Base-by-base conservation (phyloP, 2,113 vertebrate genomes). In the Ovis aries region DNA sequence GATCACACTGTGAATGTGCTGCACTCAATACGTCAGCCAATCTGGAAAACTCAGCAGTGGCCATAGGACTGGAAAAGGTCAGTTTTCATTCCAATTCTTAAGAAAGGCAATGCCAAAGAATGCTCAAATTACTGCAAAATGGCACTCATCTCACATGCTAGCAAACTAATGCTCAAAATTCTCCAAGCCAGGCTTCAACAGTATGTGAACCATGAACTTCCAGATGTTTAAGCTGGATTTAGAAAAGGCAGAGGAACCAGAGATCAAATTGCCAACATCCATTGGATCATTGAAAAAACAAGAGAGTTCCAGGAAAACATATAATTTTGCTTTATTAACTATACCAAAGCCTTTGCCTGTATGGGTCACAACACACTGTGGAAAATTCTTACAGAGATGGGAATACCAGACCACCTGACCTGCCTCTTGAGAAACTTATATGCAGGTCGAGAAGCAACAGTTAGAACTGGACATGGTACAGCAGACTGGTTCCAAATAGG, bases 291-390 rank as follows among this genome's bases (percentile, higher is more conserved):
- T 67, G 62, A 67, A 67, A 67, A 67, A 67, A 33, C 62, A 67
- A 67, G 33, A 67, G 33, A n/a, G 33, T 67, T n/a, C 60, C 8
- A n/a, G 16, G 15, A 67, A 67, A n/a, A n/a, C 15, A n/a, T 67
- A 33, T 67, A 33, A 7, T n/a, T 67, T 67, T 67, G 16, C 16
- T n/a, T n/a, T 67, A 67, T 19, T 67, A 8, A 67, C 16, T 67
- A 67, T 67, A 33, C 33, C 62, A 67, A 67, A 67, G 16, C 33
- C 3, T 67, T 67, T 67, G 62, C 2, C 33, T n/a, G 62, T 67
- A 19, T n/a, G 33, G 62, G 2, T n/a, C 4, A 0, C 4, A n/a
- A n/a, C 7, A 67, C 9, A n/a, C 16, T 67, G 7, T n/a, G 16
- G 16, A 67, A 67, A 67, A n/a, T 67, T 67, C 16, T 67, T 2